phyloP scores from a whole-genome alignment of 2,888 invertebrate species.

The Sipha maydis region DNA sequence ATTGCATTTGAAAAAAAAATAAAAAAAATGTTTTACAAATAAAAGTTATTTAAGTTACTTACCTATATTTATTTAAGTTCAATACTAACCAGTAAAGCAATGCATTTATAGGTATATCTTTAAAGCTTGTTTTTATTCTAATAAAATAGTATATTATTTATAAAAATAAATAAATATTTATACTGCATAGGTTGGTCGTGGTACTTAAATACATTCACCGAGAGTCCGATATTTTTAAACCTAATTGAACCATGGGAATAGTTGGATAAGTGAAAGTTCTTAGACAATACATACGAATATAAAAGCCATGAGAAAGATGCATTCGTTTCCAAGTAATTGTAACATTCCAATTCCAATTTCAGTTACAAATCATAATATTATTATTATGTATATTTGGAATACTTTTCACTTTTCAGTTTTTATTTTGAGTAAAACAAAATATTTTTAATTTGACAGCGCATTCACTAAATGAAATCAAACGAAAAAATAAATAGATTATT shows the following conservation, averaged over 20 bases:
- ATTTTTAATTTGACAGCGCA: not conserved
- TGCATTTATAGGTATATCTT: too few species aligned
- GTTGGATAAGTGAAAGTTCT: constrained; percentile 46
- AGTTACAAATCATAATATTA: not conserved
- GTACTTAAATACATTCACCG: constrained; percentile 11
- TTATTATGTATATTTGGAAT: not conserved
- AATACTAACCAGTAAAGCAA: too few species aligned
- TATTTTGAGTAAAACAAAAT: not conserved
- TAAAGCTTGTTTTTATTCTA: too few species aligned
- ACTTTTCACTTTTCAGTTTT: too few species aligned
- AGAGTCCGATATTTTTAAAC: constrained; percentile 28
- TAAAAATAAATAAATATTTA: not conserved
- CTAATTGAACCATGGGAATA: constrained; percentile 11
- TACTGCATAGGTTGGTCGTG: not conserved
- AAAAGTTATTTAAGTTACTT: too few species aligned
- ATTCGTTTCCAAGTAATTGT: constrained; percentile 41
- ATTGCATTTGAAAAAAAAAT: too few species aligned
- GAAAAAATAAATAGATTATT: not conserved
- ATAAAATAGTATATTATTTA: not conserved
- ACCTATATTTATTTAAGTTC: too few species aligned
- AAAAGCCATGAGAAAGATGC: constrained; percentile 46
- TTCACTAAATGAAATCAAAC: not conserved
- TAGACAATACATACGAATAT: constrained; percentile 51
- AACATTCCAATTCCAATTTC: constrained; percentile 20
- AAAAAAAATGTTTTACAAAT: too few species aligned